Evolutionary conservation across 2,888 invertebrate species (phyloP).

Genomic region (Euspilapteryx auroguttella): DNA sequence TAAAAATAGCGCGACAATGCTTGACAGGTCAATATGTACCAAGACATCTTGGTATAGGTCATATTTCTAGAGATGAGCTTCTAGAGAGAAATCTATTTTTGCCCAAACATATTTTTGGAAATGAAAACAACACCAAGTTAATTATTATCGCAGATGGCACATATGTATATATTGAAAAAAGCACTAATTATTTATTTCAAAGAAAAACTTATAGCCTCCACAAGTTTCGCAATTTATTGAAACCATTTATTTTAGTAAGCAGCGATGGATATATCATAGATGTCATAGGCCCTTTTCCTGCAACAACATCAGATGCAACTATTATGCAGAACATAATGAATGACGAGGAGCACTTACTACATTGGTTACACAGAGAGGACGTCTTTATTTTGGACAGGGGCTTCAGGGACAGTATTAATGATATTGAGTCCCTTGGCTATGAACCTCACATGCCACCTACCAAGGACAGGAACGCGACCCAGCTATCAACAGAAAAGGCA

Average conservation of each 20-base stretch:
- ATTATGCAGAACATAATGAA: background rate
- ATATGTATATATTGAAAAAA: slow-evolving; percentile 9
- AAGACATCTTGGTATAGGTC: background rate
- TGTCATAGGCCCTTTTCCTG: slow-evolving; percentile 8
- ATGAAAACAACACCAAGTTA: slow-evolving; percentile 2
- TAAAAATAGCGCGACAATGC: background rate
- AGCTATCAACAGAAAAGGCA: slow-evolving; percentile 7
- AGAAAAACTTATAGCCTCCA: slow-evolving; percentile 7
- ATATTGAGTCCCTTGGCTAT: slow-evolving; percentile 6
- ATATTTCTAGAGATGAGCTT: background rate
- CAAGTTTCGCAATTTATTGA: slow-evolving; percentile 1
- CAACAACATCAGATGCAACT: slow-evolving; percentile 4
- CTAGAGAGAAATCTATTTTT: slow-evolving; percentile 1
- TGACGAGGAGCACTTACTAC: background rate
- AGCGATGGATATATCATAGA: slow-evolving; percentile 7
- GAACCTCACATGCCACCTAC: slow-evolving; percentile 5
- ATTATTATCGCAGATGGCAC: slow-evolving; percentile 8
- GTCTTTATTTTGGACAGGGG: slow-evolving; percentile 5
- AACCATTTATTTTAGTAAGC: background rate
- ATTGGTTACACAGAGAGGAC: background rate
- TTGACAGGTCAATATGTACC: background rate
- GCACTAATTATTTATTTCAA: slow-evolving; percentile 9
- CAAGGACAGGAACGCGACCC: slow-evolving; percentile 6
- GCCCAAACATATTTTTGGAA: slow-evolving; percentile 6
- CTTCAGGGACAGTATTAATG: slow-evolving; percentile 4